Evolutionary conservation across 2,113 vertebrate species (phyloP), one percentile per base, ranked within the genome.

Genomic region (Dinomys branickii): DNA sequence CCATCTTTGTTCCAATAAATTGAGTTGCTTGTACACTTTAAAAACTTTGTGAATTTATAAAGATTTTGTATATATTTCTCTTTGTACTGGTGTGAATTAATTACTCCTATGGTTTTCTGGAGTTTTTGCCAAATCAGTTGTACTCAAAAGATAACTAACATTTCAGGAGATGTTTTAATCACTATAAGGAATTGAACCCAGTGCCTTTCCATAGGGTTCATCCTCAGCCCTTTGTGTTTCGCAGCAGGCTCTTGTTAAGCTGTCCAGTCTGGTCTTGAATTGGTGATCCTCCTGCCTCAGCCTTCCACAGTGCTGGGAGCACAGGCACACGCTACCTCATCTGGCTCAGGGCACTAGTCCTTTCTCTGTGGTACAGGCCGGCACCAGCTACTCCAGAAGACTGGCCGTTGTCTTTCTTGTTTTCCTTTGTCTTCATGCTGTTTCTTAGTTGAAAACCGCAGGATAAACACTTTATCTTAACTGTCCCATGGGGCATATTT

Each of bases 21-120:
- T 52, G 78, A 97, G 81, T 89, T 95, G 54, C 61, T 94, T 96
- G 85, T 96, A 94, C 38, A 97, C 96, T 95, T 97, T 77, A 71
- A 89, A 44, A 94, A 94, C 63, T 71, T 85, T 84, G 89, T 96
- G 87, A 91, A 75, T 93, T 93, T 95, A 98, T 97, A 97, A 98
- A 97, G 92, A 93, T 81, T 94, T 97, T 98, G 94, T 94, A 93
- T 85, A 85, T 92, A 97, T 30, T 80, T 94, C 59, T 58, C 81
- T 90, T 85, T 35, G 73, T 98, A 85, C 24, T 78, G 41, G 35
- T 78, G 78, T 96, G 85, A 63, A 90, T 97, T 91, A 47, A 92
- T 92, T 83, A 54, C 20, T 78, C 0, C 3, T 65, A 65, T 17
- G 38, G 61, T 63, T 82, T 63, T 17, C n/a, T 65, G 47, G 16